A percentile compares a stretch with the other conserved stretches of the same genome.
phyloP scores from a whole-genome alignment of 2,888 invertebrate species.

The Pocota personata region DNA sequence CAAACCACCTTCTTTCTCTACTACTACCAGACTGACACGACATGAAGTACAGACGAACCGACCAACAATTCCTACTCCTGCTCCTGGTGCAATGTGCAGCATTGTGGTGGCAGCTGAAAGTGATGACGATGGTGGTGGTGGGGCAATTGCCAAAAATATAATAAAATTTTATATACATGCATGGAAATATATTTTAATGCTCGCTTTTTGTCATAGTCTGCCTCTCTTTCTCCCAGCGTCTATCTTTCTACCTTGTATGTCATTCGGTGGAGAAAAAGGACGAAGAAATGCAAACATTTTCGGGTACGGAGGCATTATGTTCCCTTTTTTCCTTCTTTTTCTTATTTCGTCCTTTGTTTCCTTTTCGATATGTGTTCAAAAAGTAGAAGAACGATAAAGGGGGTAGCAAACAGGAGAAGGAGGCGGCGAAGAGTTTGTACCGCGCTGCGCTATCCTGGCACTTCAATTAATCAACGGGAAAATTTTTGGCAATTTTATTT shows the following conservation, averaged over 20 bases:
- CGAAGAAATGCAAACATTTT: conserved; percentile 71
- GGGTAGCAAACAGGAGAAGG: background rate
- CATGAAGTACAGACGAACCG: conserved; percentile 16
- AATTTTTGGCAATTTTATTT: conserved; percentile 73
- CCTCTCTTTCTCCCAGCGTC: background rate
- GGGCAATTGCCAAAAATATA: conserved; percentile 66
- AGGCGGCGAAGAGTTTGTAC: conserved; percentile 16
- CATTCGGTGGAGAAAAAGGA: conserved; percentile 59
- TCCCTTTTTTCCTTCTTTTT: conserved; percentile 38
- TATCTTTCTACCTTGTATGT: conserved; percentile 58
- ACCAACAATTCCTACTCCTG: conserved; percentile 32
- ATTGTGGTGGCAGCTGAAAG: conserved; percentile 50
- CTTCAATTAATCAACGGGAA: conserved; percentile 74
- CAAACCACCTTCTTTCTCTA: background rate
- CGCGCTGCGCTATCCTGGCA: conserved; percentile 68
- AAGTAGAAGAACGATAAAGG: background rate
- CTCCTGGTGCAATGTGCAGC: conserved; percentile 48
- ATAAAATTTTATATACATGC: conserved; percentile 60
- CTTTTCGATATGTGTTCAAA: conserved; percentile 64
- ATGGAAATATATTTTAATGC: conserved; percentile 68
- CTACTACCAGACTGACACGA: conserved; percentile 58
- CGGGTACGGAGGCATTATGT: conserved; percentile 64
- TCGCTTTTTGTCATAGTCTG: background rate
- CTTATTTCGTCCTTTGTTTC: conserved; percentile 66
- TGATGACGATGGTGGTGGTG: conserved; percentile 17